phyloP scores from a whole-genome alignment of 2,797 vertebrate species.

The Xerus rutilus region DNA sequence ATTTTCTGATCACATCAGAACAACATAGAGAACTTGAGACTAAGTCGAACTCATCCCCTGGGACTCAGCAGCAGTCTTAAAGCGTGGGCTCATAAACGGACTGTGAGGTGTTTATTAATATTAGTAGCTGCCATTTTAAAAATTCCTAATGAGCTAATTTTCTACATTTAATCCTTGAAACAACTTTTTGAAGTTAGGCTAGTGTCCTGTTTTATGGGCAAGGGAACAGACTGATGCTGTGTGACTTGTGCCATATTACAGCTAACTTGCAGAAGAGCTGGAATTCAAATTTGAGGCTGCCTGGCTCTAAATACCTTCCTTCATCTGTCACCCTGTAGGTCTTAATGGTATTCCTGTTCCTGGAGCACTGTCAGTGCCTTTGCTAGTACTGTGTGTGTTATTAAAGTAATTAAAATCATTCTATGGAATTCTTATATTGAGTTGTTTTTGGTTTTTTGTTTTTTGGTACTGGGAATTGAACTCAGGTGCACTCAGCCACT shows the following conservation, averaged over 20 bases:
- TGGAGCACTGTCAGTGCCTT: not conserved
- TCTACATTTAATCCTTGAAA: slow-evolving; percentile 52
- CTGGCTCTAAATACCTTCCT: not conserved
- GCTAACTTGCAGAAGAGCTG: not conserved
- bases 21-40: not conserved
- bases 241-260: not conserved
- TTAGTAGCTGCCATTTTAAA: not conserved
- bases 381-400: not conserved
- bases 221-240: not conserved
- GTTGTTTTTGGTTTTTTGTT: too few species aligned
- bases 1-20: not conserved
- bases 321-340: not conserved
- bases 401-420: not conserved
- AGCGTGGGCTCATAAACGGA: not conserved
- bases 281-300: not conserved
- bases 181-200: slow-evolving; percentile 13
- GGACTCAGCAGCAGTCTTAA: not conserved
- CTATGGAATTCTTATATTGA: not conserved
- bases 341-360: not conserved
- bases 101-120: not conserved
- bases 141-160: not conserved
- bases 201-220: not conserved
- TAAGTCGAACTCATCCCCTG: not conserved
- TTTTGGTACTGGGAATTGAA: too few species aligned
- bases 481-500: too few species aligned